A percentile compares a stretch with the other conserved stretches of the same genome.
phyloP scores from a whole-genome alignment of 2,888 invertebrate genomes.

The Vanessa cardui region DNA sequence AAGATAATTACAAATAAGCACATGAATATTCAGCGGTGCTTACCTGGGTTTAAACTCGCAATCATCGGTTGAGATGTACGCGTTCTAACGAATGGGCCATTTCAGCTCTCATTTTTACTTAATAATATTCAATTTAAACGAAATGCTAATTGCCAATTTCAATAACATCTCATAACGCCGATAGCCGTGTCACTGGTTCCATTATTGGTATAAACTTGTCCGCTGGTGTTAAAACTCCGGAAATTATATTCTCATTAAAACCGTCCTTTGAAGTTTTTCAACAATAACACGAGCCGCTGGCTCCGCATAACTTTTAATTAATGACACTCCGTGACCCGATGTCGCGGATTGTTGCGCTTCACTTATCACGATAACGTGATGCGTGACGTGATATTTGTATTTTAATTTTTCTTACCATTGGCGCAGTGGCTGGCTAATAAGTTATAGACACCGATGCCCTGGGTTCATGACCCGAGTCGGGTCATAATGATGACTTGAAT shows the following conservation, averaged over 20 bases:
- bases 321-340: conserved; percentile 14
- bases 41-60: too few relatives aligned
- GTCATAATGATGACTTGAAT: too few relatives aligned
- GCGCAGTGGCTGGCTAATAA: too few relatives aligned
- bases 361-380: conserved; percentile 15
- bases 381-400: not conserved
- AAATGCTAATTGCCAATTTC: not conserved
- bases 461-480: too few relatives aligned
- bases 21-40: too few relatives aligned
- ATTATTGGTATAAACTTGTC: not conserved
- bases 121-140: too few relatives aligned
- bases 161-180: not conserved
- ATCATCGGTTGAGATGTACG: too few relatives aligned
- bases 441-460: too few relatives aligned
- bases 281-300: not conserved
- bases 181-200: not conserved
- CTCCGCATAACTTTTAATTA: conserved; percentile 20
- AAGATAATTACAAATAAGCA: too few relatives aligned
- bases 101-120: too few relatives aligned
- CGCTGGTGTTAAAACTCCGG: not conserved
- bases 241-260: conserved; percentile 2
- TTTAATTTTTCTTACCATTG: not conserved
- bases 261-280: conserved; percentile 7
- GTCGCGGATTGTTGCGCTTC: conserved; percentile 18
- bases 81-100: too few relatives aligned